Conservation (phyloP, 2,113 vertebrate species). For the Theristicus caerulescens region DNA sequence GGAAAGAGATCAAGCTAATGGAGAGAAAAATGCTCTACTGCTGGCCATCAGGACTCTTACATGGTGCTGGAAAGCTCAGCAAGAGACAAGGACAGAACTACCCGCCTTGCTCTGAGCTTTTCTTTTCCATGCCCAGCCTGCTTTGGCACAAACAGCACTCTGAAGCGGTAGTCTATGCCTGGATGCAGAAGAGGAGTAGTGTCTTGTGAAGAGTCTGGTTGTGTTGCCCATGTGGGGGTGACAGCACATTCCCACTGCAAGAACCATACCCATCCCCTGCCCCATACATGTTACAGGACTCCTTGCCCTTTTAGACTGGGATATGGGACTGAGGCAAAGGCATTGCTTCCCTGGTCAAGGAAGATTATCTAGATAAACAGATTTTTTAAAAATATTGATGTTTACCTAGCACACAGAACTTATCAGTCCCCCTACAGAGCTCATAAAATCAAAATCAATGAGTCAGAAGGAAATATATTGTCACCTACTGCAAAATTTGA, state of each 20-base stretch:
- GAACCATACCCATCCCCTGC: background rate
- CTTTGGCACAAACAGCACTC: background rate
- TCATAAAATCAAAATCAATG: background rate
- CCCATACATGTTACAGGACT: background rate
- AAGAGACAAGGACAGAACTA: background rate
- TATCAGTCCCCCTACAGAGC: background rate
- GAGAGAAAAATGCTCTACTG: background rate
- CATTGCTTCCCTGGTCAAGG: background rate
- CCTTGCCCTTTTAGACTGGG: background rate
- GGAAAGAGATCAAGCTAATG: background rate
- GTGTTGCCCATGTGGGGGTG: background rate
- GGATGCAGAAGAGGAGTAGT: background rate
- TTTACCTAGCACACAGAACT: background rate
- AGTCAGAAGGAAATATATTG: background rate
- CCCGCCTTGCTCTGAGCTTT: background rate
- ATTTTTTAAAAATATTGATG: background rate
- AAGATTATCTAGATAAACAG: background rate
- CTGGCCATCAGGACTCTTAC: background rate
- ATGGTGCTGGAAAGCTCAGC: background rate
- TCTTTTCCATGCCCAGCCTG: background rate
- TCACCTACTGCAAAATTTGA: background rate
- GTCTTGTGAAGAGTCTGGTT: background rate
- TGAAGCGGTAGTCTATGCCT: background rate
- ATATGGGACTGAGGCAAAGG: background rate
- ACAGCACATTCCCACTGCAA: background rate